Evolutionary conservation across 2,888 invertebrate species (phyloP), one percentile per base, ranked within the genome.

Genomic region (Tipula unca): DNA sequence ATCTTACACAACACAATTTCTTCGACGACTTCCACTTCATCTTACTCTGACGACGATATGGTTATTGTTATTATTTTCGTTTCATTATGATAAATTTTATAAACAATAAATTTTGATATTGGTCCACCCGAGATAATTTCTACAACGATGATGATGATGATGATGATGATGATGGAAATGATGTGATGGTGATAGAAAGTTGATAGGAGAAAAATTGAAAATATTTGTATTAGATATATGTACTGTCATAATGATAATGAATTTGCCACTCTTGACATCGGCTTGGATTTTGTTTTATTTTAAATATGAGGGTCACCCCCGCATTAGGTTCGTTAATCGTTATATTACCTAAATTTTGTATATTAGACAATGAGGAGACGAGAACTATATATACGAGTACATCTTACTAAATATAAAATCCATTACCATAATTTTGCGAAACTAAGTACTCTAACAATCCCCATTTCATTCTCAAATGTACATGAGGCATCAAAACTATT

Each of bases 1-100:
- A 69, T 69, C 69, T 69, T 69, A 69, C 69, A 69, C 69, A 69
- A 69, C 69, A 69, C 69, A 69, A 69, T 69, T 69, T 69, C 69
- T 69, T 69, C 69, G 69, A 69, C 25, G 69, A 69, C 69, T 69
- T 69, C 69, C 69, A 69, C 25, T 69, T 69, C 69, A 69, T 69
- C 25, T 69, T 20, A 69, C 25, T 69, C 69, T 14, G 25, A 25
- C 25, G 69, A 69, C 35, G n/a, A n/a, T n/a, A n/a, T 69, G 69
- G 25, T 69, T 69, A 69, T 69, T 69, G 69, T 69, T 69, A 69
- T 69, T 69, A 69, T 69, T 25, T 25, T 69, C 25, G 6, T 69
- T 69, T 69, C 69, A 69, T 69, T 69, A 69, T 69, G 69, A 69
- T 69, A 69, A 69, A 69, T 69, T 25, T 20, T 69, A 69, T 25